Evolutionary conservation across 2,888 invertebrate species (phyloP), one percentile per base, ranked within the genome.

Genomic region (Amiota mariae): DNA sequence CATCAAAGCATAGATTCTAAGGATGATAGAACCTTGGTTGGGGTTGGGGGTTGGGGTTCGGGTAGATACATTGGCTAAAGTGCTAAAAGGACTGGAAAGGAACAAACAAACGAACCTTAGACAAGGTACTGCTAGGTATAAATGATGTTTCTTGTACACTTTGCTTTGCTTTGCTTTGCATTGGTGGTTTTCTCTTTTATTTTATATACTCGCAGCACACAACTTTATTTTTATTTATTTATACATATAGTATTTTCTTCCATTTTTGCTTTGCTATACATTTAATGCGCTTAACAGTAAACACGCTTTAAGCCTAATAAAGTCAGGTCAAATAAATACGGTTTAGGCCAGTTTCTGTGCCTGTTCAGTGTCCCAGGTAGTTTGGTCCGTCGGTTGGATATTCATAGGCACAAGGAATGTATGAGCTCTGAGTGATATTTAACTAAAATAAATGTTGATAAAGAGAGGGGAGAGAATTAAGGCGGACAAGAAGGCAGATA

Each of bases 261-360:
- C 48, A 71, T 59, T 47, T 57, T 12, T 70, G 47, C 71, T 48
- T 70, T 63, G 59, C 73, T 59, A 66, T 57, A 46, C 20, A 49
- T 72, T 75, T 73, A 72, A 51, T 75, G 76, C 67, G 72, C 64
- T 71, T 71, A 66, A 46, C 64, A 73, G 48, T 13, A n/a, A 73
- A 79, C 77, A 72, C 74, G 75, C 75, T 80, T 81, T 84, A 84
- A 86, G 86, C 82, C 86, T 85, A 84, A 84, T 84, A 86, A 86
- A 84, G 82, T 85, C 85, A 75, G 79, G 78, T 76, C 73, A 75
- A 18, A 70, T 70, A 70, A 70, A 70, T 70, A 70, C 47, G 59
- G 59, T 57, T 70, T 70, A 13, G 47, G 36, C 51, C 18, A 9
- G 36, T n/a, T 36, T 59, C 59, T 18, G 36, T 36, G 6, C 18